Base-by-base conservation (phyloP, 2,888 invertebrate genomes). In the Nebria brevicollis region DNA sequence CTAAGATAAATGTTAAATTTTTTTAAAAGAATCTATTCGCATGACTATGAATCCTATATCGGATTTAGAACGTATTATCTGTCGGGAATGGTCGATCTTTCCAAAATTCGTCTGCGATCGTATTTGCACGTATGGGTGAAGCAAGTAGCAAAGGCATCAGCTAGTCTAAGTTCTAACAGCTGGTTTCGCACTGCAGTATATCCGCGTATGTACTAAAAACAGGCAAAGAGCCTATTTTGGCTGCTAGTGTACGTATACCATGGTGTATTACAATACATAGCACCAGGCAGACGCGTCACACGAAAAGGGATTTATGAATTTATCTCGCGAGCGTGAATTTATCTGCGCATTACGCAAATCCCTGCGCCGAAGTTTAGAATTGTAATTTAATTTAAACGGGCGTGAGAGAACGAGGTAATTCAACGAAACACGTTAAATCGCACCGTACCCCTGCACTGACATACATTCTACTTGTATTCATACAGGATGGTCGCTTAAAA, bases 301-400 rank as follows among this genome's bases (percentile, higher is more conserved):
- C 64, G 34, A 26, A 66, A 41, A 25, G 54, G 75, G 79, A 79
- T 79, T 79, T 79, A 79, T 75, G 79, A 79, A 79, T 79, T 74
- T 79, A 79, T 79, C 79, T 79, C 72, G 73, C 73, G 72, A 72
- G 65, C 43, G 79, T 15, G 66, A 75, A 79, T 79, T 79, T 79
- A 78, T 78, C 78, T 73, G 65, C 73, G 66, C 78, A 78, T 78
- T 78, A 79, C 74, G 68, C 79, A 79, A 81, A 81, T 81, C 76
- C 76, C 72, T n/a, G 81, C 72, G 66, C 76, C 76, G 77, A 77
- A 81, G 77, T 81, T 81, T 66, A 66, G 81, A 76, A 77, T 77
- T 65, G 73, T 81, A 81, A 81, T 81, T 81, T 72, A 81, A 81
- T 81, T 76, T 77, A 81, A 75, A 81, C 75, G 66, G 74, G 43